phyloP scores from a whole-genome alignment of 2,113 vertebrate species.

The Vanacampus margaritifer region DNA sequence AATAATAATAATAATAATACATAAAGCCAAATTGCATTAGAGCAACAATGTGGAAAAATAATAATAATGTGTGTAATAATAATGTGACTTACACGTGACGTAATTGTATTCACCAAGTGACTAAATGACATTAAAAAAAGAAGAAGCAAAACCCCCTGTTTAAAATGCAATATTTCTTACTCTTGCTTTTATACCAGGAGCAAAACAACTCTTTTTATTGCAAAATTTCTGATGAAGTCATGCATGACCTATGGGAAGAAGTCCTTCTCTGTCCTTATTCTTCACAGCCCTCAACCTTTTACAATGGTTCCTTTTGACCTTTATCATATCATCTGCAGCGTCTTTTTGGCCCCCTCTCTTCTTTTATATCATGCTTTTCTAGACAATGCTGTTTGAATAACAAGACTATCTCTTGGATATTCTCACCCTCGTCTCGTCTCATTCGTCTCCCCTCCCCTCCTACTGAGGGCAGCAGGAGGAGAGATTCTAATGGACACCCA shows the following conservation, averaged over 20 bases:
- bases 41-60: not conserved
- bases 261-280: constrained; percentile 38
- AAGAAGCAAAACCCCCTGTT: too few species aligned
- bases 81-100: too few species aligned
- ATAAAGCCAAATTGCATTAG: not conserved
- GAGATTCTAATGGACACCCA: constrained; percentile 73
- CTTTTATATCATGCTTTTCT: constrained; percentile 48
- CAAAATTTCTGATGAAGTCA: constrained; percentile 19
- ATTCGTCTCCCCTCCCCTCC: constrained; percentile 14
- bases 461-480: constrained; percentile 61
- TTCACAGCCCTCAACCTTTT: constrained; percentile 39
- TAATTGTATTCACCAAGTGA: too few species aligned
- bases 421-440: constrained; percentile 31
- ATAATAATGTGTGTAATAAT: too few species aligned
- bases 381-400: constrained; percentile 61
- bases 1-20: not conserved
- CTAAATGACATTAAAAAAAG: too few species aligned
- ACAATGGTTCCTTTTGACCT: constrained; percentile 59
- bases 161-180: not conserved
- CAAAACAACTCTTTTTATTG: not conserved
- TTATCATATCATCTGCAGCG: constrained; percentile 58
- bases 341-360: constrained; percentile 42
- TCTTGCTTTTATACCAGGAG: not conserved
- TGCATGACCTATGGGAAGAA: constrained; percentile 23
- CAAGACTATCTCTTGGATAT: constrained; percentile 48